Evolutionary conservation across 2,888 invertebrate species (phyloP).

Genomic region (Acleris holmiana): DNA sequence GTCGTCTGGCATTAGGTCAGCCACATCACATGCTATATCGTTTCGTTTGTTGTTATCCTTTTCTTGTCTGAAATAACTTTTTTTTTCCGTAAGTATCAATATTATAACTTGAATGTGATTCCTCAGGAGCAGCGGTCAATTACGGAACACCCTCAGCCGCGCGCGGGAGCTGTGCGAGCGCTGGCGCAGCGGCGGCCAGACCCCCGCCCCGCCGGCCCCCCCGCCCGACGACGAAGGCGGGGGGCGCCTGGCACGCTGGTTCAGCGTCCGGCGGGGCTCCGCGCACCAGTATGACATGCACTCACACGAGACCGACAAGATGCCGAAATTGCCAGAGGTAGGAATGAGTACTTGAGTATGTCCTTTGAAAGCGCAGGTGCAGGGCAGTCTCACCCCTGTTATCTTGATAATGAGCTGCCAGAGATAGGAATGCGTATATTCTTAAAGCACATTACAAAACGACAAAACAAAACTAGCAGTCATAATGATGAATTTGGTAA

Average conservation of each 20-base stretch:
- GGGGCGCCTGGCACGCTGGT: constrained; percentile 93
- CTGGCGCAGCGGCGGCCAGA: constrained; percentile 85
- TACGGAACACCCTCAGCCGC: constrained; percentile 91
- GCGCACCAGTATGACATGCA: constrained; percentile 92
- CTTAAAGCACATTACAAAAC: too few relatives aligned
- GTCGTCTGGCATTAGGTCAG: too few relatives aligned
- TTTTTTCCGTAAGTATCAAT: neutral
- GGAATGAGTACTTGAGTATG: neutral
- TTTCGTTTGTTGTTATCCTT: too few relatives aligned
- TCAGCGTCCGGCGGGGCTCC: constrained; percentile 93
- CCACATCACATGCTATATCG: too few relatives aligned
- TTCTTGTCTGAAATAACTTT: too few relatives aligned
- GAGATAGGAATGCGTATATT: too few relatives aligned
- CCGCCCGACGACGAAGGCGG: constrained; percentile 86
- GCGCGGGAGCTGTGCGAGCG: constrained; percentile 93
- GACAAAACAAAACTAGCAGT: too few relatives aligned
- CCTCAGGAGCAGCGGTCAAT: constrained; percentile 89
- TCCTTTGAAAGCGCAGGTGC: neutral
- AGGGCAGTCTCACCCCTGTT: too few relatives aligned
- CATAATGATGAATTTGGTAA: too few relatives aligned
- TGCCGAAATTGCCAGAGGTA: constrained; percentile 93
- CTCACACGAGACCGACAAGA: constrained; percentile 82
- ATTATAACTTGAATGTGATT: constrained; percentile 22
- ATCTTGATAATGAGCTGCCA: too few relatives aligned
- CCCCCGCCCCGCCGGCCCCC: constrained; percentile 70